Evolutionary conservation across 2,113 vertebrate species (phyloP), one percentile per base, ranked within the genome.

Genomic region (Ptyas mucosa): DNA sequence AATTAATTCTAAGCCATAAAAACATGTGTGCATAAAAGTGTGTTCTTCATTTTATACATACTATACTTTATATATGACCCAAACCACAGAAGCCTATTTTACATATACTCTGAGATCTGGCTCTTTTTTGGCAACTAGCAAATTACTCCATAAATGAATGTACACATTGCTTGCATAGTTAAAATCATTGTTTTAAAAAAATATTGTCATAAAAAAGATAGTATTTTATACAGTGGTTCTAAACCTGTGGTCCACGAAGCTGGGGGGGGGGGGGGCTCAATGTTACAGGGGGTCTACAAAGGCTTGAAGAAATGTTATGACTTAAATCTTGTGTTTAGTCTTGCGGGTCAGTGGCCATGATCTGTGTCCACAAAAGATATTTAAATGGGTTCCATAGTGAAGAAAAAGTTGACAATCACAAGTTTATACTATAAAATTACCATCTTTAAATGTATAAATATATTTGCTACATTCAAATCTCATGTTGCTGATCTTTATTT

Each of bases 401-500:
- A 61, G 3, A 69, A 69, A 64, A 14, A 1, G 29, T n/a, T 69
- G 4, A 69, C 26, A 64, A 64, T 11, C 26, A 64, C 10, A 29
- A 10, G 8, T 7, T 85, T 24, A 58, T 39, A 51, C 52, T 23
- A 57, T 85, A 89, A 4, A 46, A 89, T n/a, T 1, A 21, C 2
- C 85, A 87, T 93, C 94, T 75, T 89, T 75, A 0, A 55, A 93
- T 53, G 29, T 57, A 93, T 57, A 5, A 93, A 29, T 90, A 91
- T 54, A 54, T 94, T 94, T 90, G 9, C 54, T 94, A 92, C 54
- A 24, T 11, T 81, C 81, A 92, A 92, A 93, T 94, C 29, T 89
- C 87, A 93, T 61, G 9, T 34, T 85, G 54, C 90, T 93, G 90
- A 93, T 90, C 29, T 21, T 96, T 95, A 85, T 93, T 90, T 95